Base-by-base conservation (phyloP, 2,888 invertebrate species). In the Drepanosiphum platanoidis region DNA sequence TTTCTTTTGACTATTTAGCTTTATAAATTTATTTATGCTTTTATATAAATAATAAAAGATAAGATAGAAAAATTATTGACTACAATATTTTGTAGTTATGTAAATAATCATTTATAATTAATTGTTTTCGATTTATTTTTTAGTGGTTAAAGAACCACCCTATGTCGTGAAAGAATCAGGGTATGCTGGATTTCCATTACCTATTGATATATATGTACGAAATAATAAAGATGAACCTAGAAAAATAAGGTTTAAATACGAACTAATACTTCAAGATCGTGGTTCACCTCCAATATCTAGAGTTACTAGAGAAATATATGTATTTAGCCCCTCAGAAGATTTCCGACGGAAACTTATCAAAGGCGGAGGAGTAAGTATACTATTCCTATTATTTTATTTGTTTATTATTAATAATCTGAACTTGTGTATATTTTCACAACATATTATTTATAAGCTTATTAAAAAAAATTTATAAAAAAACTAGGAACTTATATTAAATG, bases 161-260 rank as follows among this genome's bases (percentile, higher is more conserved):
- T 98, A 95, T 90, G 91, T 93, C 78, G 93, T 98, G 46, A 94
- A 94, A 88, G 97, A 98, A 90, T 95, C 96, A n/a, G 98, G 98
- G 9, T 98, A 98, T 92, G 98, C 97, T 86, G 97, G 98, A 52
- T 98, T 98, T 90, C 92, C 93, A 75, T 91, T 98, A 86, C 95
- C 95, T 0, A 96, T 98, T 88, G 96, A 97, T 89, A 94, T 98
- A 88, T 94, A 95, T 90, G 92, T 96, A 87, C 95, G 94, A 88
- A 97, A 95, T 90, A 95, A 95, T 90, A 95, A 95, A 89, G 96
- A 96, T 90, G 96, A 97, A 89, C 97, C 97, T 15, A 96, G 95
- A 89, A 96, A 94, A 89, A 94, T 96, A 83, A 92, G 92, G 88
- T 94, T 94, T 89, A 91, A 92, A 82, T 98, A 98, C 91, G 97